These are phyloP conservation scores for Stegodyphus mimosarum DNA, from an alignment of 1,140 invertebrate species.

Conservation along the genomic window DNA sequence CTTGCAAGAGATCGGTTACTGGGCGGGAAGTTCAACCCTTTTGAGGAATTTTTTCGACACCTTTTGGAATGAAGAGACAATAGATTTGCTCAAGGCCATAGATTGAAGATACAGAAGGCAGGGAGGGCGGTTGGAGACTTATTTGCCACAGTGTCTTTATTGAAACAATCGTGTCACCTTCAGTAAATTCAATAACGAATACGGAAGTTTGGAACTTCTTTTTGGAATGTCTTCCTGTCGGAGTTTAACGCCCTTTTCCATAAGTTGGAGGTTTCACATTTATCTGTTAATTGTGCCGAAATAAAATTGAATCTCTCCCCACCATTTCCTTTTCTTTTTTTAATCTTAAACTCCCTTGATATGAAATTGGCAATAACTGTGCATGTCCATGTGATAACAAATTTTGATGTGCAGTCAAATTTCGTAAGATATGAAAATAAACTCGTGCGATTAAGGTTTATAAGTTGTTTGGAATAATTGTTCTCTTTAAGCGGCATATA, in stretches of 20 bases:
- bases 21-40: neutral
- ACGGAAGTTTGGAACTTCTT: conserved; percentile 2
- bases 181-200: conserved; percentile 19
- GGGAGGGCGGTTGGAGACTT: neutral
- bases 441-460: too few relatives aligned
- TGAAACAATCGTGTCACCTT: conserved; percentile 29
- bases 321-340: too few relatives aligned
- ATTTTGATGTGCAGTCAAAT: too few relatives aligned
- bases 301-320: too few relatives aligned
- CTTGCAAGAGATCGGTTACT: conserved; percentile 8
- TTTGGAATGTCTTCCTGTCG: neutral
- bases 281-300: neutral
- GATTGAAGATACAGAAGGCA: conserved; percentile 3
- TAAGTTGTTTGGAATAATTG: too few relatives aligned
- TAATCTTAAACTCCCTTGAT: too few relatives aligned
- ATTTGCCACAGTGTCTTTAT: conserved; percentile 13
- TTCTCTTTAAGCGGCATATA: too few relatives aligned
- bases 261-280: neutral
- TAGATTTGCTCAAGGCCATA: neutral
- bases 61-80: conserved; percentile 46
- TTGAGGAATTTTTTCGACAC: neutral
- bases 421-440: too few relatives aligned
- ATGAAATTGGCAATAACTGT: too few relatives aligned
- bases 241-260: conserved; percentile 18
- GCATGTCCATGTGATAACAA: too few relatives aligned